Conservation (phyloP, 2,888 invertebrate genomes). For the Conistra vaccinii region DNA sequence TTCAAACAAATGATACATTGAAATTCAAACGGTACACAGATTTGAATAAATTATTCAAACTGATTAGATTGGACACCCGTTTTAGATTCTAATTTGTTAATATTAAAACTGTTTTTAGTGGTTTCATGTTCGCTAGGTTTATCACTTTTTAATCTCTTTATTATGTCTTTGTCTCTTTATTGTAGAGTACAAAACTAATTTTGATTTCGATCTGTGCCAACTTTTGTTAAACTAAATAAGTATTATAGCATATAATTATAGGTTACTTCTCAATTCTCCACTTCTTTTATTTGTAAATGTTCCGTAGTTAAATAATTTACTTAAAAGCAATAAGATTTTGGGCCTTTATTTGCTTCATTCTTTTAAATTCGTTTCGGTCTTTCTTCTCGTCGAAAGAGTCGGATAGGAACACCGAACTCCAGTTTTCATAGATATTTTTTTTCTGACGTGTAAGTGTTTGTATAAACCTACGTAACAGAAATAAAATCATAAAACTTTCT, state of each 20-base stretch:
- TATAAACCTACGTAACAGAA: neutral
- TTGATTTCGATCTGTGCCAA: constrained; percentile 17
- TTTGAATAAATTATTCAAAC: constrained; percentile 56
- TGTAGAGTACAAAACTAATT: neutral
- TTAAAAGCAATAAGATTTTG: neutral
- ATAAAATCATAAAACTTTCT: neutral
- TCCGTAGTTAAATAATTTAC: no score
- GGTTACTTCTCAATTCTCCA: neutral
- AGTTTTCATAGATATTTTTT: neutral
- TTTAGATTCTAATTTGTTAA: constrained; percentile 57
- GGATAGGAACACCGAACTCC: neutral
- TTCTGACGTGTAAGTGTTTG: neutral
- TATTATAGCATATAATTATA: neutral
- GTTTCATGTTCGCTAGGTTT: constrained; percentile 31
- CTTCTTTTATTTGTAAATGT: neutral
- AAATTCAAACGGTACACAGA: constrained; percentile 49
- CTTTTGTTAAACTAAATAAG: neutral
- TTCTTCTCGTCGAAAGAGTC: neutral
- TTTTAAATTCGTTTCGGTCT: neutral
- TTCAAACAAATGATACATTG: constrained; percentile 41
- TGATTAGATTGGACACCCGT: constrained; percentile 42
- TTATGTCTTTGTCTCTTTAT: constrained; percentile 4
- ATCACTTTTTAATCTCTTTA: constrained; percentile 35
- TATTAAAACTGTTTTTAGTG: constrained; percentile 39
- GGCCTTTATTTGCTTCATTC: no score